Evolutionary conservation across 2,113 vertebrate genomes (phyloP), one percentile per base, ranked within the genome.

Genomic region (Himantopus leucocephalus): DNA sequence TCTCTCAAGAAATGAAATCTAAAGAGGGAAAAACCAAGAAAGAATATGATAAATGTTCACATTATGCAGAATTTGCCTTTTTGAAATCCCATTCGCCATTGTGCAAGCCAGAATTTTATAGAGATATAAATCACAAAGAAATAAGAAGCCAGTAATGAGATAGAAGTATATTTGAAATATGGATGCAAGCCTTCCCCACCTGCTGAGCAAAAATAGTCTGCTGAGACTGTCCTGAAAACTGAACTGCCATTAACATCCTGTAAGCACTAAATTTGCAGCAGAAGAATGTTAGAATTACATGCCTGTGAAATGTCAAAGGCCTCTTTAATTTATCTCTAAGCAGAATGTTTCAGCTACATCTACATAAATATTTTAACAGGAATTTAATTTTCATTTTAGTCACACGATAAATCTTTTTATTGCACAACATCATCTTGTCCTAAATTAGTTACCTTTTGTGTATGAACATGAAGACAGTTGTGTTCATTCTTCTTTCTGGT

Each of bases 281-380:
- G 88, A 96, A 97, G 93, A 97, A 97, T 87, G 82, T 89, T 93
- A 93, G 95, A 98, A 94, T 97, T 95, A 94, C 84, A 78, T 45
- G 92, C 77, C 95, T 97, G 95, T 43, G 73, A 97, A 98, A 98
- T 98, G 96, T 91, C 96, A 98, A 96, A 95, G 95, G 87, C 97
- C 22, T 37, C 83, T 82, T 80, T 97, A 98, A 98, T 98, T 98
- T 98, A 98, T 98, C 91, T 96, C 89, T 76, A 64, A 81, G 94
- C 94, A 92, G 95, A 98, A 96, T 92, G 85, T 95, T 97, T 98
- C 95, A 96, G 94, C 93, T 96, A 92, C 94, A 97, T 97, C 97
- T 97, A 93, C 97, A 97, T 98, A 98, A 98, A 98, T 98, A 98
- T 98, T 98, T 98, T 98, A 98, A 97, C 75, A 95, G 90, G 95